phyloP scores from a whole-genome alignment of 2,113 vertebrate species.

The Butastur rufipennis region DNA sequence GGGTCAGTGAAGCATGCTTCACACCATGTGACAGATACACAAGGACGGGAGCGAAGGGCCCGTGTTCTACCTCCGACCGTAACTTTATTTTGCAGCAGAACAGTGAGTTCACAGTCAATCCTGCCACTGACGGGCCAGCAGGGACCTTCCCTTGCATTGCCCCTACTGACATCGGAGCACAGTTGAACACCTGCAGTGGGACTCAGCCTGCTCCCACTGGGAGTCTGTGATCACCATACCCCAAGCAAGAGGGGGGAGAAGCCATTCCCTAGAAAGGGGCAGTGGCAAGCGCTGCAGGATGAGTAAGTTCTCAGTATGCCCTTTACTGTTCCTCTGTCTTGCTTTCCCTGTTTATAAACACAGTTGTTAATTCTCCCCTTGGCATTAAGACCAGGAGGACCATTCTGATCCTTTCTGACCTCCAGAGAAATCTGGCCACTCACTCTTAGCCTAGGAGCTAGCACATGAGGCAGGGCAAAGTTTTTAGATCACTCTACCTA shows the following conservation, averaged over 20 bases:
- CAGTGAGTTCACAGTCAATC: not conserved
- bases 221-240: too few species aligned
- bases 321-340: not conserved
- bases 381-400: not conserved
- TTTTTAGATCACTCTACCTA: not conserved
- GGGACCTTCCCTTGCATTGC: not conserved
- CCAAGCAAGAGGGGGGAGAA: not conserved
- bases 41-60: not conserved
- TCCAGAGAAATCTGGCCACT: not conserved
- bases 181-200: not conserved
- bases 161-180: fast-evolving
- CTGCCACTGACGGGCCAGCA: fast-evolving
- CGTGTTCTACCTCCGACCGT: not conserved
- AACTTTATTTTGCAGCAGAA: not conserved
- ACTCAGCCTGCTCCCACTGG: not conserved
- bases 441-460: not conserved
- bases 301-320: not conserved
- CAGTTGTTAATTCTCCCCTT: not conserved
- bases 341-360: not conserved
- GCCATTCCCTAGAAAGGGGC: not conserved
- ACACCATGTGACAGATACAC: not conserved
- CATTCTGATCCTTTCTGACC: not conserved
- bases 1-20: not conserved
- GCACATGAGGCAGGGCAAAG: not conserved
- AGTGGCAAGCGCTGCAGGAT: not conserved